phyloP scores from a whole-genome alignment of 2,888 invertebrate species.

The Limnephilus marmoratus region DNA sequence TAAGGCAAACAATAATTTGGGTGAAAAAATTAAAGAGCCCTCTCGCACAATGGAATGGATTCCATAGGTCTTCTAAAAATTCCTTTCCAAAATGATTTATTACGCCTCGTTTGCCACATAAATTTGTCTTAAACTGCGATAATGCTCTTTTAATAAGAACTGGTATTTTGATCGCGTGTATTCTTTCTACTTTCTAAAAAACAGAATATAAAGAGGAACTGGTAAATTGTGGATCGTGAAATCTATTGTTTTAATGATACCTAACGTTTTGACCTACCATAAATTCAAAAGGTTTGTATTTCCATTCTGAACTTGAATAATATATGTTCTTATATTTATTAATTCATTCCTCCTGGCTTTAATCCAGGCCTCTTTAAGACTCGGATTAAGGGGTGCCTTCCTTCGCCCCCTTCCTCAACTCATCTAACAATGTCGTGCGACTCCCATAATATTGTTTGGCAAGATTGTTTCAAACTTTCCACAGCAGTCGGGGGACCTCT shows the following conservation, averaged over 20 bases:
- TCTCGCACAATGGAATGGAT: slow-evolving; percentile 11
- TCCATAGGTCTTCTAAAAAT: slow-evolving; percentile 39
- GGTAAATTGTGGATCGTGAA: not conserved
- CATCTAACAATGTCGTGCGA: not conserved
- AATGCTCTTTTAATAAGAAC: slow-evolving; percentile 23
- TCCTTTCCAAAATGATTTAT: slow-evolving; percentile 35
- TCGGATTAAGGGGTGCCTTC: not conserved
- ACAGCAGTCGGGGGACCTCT: not conserved
- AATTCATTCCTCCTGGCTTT: not conserved
- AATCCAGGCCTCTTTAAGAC: not conserved
- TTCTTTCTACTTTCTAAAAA: not conserved
- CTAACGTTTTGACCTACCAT: not conserved
- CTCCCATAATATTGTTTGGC: not conserved
- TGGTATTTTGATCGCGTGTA: slow-evolving; percentile 30
- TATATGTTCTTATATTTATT: too few species aligned
- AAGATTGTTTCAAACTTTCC: not conserved
- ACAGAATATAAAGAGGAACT: not conserved
- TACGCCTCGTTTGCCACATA: slow-evolving; percentile 29
- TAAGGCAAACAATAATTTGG: slow-evolving; percentile 14
- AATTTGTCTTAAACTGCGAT: slow-evolving; percentile 32
- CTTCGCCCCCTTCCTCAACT: not conserved
- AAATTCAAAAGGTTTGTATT: not conserved
- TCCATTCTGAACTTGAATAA: not conserved
- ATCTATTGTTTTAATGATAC: not conserved
- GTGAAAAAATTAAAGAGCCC: slow-evolving; percentile 3